Evolutionary conservation across 2,888 invertebrate genomes (phyloP).

Genomic region (Philereme transversata): DNA sequence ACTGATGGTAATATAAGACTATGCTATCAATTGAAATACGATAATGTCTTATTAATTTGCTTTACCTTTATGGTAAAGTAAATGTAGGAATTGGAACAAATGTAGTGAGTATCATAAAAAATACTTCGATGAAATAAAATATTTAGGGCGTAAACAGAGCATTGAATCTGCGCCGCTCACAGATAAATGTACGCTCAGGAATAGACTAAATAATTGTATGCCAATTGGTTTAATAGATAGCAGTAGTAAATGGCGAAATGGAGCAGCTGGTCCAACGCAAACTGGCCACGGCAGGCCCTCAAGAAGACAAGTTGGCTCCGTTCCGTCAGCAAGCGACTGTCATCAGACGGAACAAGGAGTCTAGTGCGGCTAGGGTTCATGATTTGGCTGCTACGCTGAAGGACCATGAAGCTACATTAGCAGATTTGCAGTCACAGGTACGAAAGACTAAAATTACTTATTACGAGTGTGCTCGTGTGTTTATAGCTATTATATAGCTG

Average conservation of each 20-base stretch:
- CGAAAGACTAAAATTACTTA: too few relatives aligned
- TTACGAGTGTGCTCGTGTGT: too few relatives aligned
- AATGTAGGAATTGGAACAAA: too few relatives aligned
- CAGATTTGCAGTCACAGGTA: constrained; percentile 81
- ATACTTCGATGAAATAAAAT: too few relatives aligned
- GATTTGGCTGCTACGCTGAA: constrained; percentile 86
- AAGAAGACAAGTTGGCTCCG: constrained; percentile 90
- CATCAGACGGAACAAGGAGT: constrained; percentile 91
- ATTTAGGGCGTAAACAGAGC: too few relatives aligned
- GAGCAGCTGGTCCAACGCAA: constrained; percentile 89
- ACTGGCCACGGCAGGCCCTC: constrained; percentile 85
- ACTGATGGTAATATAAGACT: constrained; percentile 21
- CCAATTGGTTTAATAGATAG: constrained; percentile 60
- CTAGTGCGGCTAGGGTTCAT: constrained; percentile 87
- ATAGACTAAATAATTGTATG: not conserved
- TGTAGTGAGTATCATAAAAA: too few relatives aligned
- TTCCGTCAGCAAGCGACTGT: constrained; percentile 94
- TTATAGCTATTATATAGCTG: too few relatives aligned
- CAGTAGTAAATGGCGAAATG: constrained; percentile 84
- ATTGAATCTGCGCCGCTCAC: not conserved
- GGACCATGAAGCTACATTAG: constrained; percentile 84
- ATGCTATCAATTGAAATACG: constrained; percentile 10
- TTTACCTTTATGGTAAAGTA: not conserved
- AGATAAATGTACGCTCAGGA: not conserved
- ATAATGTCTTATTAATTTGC: not conserved